A percentile compares a stretch with the other conserved stretches of the same genome.
Conservation (phyloP, 1,140 invertebrate genomes). For the Neuroterus valhalla region DNA sequence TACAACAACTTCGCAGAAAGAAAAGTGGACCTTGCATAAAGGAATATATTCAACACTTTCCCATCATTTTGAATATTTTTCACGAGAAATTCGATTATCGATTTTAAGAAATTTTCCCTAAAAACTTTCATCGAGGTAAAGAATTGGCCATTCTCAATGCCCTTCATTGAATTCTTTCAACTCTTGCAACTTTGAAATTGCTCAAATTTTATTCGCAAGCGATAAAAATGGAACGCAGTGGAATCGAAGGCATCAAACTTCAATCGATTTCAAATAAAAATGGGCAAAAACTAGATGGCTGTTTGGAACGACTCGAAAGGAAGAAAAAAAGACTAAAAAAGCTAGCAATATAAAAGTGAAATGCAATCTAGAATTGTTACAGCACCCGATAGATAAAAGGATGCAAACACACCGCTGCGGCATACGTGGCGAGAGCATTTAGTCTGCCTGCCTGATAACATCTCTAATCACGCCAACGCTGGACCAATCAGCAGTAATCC, state of each 20-base stretch:
- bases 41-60: too few relatives aligned
- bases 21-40: too few relatives aligned
- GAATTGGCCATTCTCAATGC: too few relatives aligned
- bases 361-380: constrained; percentile 44
- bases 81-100: too few relatives aligned
- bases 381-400: constrained; percentile 55
- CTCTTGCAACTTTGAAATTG: too few relatives aligned
- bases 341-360: neutral
- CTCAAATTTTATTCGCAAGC: too few relatives aligned
- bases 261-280: neutral
- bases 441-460: constrained; percentile 71
- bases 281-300: neutral
- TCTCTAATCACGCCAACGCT: constrained; percentile 73
- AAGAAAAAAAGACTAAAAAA: neutral
- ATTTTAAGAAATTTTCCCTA: too few relatives aligned
- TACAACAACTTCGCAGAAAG: too few relatives aligned
- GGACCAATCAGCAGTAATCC: constrained; percentile 74
- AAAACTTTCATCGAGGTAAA: too few relatives aligned
- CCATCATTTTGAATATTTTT: too few relatives aligned
- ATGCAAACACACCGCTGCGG: constrained; percentile 68
- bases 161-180: too few relatives aligned
- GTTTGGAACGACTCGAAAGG: neutral
- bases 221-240: too few relatives aligned
- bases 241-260: neutral
- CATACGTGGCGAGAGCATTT: constrained; percentile 64